Evolutionary conservation across 1,140 invertebrate genomes (phyloP).

Genomic region (Ips nitidus): DNA sequence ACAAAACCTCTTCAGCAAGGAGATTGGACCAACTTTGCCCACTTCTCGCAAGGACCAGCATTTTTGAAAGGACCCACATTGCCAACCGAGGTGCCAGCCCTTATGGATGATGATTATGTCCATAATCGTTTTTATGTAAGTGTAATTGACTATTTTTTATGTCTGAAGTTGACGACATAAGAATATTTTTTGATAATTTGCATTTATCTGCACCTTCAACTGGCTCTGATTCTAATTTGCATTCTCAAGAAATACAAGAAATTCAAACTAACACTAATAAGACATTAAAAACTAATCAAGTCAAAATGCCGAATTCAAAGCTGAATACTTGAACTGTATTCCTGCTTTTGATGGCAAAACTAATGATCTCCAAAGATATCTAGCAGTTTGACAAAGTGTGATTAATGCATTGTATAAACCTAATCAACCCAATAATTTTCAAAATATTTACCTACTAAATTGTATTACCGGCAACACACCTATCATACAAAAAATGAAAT

Average conservation of each 20-base stretch:
- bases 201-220: neutral
- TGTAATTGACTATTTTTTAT: neutral
- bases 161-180: neutral
- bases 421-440: constrained; percentile 2
- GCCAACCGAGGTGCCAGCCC: neutral
- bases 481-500: too few species aligned
- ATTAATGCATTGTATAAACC: constrained; percentile 15
- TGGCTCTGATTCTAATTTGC: neutral
- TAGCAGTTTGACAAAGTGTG: neutral
- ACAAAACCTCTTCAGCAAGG: neutral
- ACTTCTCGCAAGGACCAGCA: neutral
- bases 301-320: constrained; percentile 1
- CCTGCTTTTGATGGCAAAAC: constrained; percentile 14
- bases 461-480: constrained; percentile 3
- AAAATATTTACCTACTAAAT: constrained; percentile 16
- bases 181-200: neutral
- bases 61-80: neutral
- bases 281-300: neutral
- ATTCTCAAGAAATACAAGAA: too few species aligned
- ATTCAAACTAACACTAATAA: neutral
- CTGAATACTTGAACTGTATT: constrained; percentile 14
- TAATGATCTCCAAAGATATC: constrained; percentile 7
- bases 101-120: neutral
- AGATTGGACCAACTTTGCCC: neutral
- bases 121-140: neutral